Percentiles rank a stretch among this genome's conserved stretches.
phyloP scores from a whole-genome alignment of 2,797 vertebrate species.

The Clarias laeviceps region DNA sequence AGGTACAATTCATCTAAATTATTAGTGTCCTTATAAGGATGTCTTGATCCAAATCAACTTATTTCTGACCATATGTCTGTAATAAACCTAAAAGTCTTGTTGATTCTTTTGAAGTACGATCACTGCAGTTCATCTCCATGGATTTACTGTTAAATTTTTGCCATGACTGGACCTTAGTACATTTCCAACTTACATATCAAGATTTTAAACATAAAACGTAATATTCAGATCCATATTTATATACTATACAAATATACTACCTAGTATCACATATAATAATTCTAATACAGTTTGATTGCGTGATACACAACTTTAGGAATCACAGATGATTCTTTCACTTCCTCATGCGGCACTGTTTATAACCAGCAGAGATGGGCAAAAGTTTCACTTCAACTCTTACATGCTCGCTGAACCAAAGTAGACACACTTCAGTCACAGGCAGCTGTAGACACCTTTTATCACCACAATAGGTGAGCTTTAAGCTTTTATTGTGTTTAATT shows the following conservation, averaged over 20 bases:
- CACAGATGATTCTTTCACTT: slow-evolving; percentile 46
- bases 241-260: no score
- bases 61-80: background rate
- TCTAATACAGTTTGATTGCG: background rate
- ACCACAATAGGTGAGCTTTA: slow-evolving; percentile 32
- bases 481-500: background rate
- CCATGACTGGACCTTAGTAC: background rate
- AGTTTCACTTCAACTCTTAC: slow-evolving; percentile 34
- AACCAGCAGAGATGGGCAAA: background rate
- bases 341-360: slow-evolving; percentile 33
- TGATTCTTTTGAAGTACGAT: background rate
- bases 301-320: background rate
- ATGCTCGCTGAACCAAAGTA: background rate
- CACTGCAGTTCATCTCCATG: background rate
- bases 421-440: background rate
- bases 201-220: no score
- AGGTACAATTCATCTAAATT: background rate
- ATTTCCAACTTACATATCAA: background rate
- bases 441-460: background rate
- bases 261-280: no score
- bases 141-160: background rate
- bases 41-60: background rate
- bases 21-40: background rate
- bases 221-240: no score
- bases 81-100: background rate